Evolutionary conservation across 2,797 vertebrate species (phyloP), one percentile per base, ranked within the genome.

Genomic region (Manis pentadactyla): DNA sequence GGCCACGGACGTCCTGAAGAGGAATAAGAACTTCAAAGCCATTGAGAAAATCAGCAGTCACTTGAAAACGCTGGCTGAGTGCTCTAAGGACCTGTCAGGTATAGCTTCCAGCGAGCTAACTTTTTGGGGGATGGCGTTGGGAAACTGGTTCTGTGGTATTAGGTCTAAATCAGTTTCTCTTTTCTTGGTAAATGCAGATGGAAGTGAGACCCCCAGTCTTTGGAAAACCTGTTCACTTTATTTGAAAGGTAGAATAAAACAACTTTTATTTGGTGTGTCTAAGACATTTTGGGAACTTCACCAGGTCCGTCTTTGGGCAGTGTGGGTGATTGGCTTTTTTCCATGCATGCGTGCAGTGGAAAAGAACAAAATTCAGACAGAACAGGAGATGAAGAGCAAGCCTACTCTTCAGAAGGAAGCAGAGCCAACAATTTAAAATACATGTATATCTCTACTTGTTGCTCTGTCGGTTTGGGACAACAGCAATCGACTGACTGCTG

Each of bases 11-110:
- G 93, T 99, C 57, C 98, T 99, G 84, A 99, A 98, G 96, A 98
- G 98, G 96, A 98, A 90, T 74, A 99, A 98, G 96, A 99, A 99
- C 97, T 99, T 99, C 17, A 97, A 88, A 95, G 98, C 98, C 74
- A 97, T 98, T 1, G 97, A 98, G 91, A 97, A 98, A 89, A 97
- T 99, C 95, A 98, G 94, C 89, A 98, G 61, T 73, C 97, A 98
- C 81, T 94, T 97, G 77, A 96, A 97, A 91, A 98, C 97, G 63
- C 87, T 66, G 13, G 2, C 79, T 71, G 15, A 39, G 0, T 95
- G 78, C 68, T 87, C 94, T 83, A 74, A 93, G 92, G 96, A 97
- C 46, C 73, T n/a, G n/a, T n/a, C 98, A 98, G 99, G 99, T 99
- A 99, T 7, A 73, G 89, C 57, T 92, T 95, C 75, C 31, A 42